Base-by-base conservation (phyloP, 2,797 vertebrate species). In the Scolopax bukidnonensis region DNA sequence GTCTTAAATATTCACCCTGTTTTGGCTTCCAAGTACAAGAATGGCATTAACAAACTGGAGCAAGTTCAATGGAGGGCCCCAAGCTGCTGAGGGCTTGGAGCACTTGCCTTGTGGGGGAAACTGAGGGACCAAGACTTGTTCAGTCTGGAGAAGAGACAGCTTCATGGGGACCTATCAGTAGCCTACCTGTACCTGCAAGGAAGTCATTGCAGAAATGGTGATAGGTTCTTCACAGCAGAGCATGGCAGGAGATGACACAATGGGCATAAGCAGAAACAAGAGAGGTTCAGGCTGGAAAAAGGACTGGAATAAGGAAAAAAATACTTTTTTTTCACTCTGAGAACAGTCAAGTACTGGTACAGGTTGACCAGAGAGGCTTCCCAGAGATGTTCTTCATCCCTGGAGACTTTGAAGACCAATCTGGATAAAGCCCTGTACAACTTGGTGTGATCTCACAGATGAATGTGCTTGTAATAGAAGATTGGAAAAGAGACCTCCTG, bases 191-290 rank as follows among this genome's bases (percentile, higher is more conserved):
- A 32, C 16, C n/a, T 23, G 15, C 15, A 69, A 56, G 3, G 10
- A 75, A 10, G 4, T 16, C 51, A 71, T 43, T 15, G 53, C 53
- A 19, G 1, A 85, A 80, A 69, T 17, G 17, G 16, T 64, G 36
- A 27, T 45, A 30, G 68, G 16, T 13, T 79, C 15, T 65, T 89
- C 50, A 68, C 36, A 68, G 36, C 4, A 14, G 23, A 77, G 32
- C 30, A 10, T 25, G 21, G 75, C 18, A 76, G 16, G 12, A 54
- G 3, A 28, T 0, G 1, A 7, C 1, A 1, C 24, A 33, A 28
- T 9, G 3, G 18, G 23, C 25, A 59, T 41, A 80, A 53, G 16
- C 28, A 8, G 28, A 90, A 83, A n/a, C 3, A 77, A 68, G 19
- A 93, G 48, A 78, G 4, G 4, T 12, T 79, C 15, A 16, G 17